Evolutionary conservation across 2,888 invertebrate genomes (phyloP).

Genomic region (Atrina japonica): DNA sequence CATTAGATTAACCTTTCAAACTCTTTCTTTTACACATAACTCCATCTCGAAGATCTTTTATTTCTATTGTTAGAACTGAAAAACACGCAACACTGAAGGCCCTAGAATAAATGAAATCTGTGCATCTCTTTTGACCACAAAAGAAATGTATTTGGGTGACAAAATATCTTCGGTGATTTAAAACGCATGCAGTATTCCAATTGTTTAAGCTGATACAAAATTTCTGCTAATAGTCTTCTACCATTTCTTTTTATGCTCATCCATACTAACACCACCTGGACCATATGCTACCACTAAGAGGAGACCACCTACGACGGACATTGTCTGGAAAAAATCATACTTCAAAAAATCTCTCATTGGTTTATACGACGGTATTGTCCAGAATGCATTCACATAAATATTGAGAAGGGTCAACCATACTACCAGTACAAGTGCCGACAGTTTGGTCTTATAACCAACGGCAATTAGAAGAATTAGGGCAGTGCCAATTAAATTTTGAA

Average conservation of each 20-base stretch:
- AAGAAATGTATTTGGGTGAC: no score
- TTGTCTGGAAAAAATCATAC: constrained; percentile 99
- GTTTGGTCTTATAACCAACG: constrained; percentile 98
- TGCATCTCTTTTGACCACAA: no score
- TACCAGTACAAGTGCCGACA: constrained; percentile 96
- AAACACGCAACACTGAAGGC: no score
- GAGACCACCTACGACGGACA: constrained; percentile 98
- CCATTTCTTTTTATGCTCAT: constrained; percentile 99
- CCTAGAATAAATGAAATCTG: no score
- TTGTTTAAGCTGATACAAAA: not conserved
- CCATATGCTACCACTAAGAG: constrained; percentile 99
- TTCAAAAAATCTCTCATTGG: constrained; percentile 99
- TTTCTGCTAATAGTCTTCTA: constrained; percentile 77
- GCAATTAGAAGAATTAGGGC: constrained; percentile 96
- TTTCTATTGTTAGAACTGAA: no score
- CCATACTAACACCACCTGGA: constrained; percentile 96
- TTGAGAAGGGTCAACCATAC: constrained; percentile 93
- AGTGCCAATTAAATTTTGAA: constrained; percentile 96
- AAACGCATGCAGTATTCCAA: no score
- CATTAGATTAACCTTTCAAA: no score
- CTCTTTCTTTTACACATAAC: no score
- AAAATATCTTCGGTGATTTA: no score
- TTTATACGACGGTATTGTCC: constrained; percentile 96
- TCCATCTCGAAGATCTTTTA: no score
- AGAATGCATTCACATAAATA: constrained; percentile 99